Evolutionary conservation across 1,140 invertebrate genomes (phyloP).

Genomic region (Calephelis nemesis): DNA sequence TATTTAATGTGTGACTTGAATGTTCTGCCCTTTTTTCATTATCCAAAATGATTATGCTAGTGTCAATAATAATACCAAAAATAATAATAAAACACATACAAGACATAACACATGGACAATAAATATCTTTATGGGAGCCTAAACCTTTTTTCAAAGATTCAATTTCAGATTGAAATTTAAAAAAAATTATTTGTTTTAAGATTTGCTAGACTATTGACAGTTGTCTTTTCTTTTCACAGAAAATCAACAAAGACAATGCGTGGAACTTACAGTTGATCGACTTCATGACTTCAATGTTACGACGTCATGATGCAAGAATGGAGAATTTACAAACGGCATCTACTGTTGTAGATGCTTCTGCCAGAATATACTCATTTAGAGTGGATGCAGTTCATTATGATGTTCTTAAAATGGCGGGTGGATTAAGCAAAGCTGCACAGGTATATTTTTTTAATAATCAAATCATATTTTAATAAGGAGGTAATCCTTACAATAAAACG

Average conservation of each 20-base stretch:
- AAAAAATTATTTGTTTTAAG: too few relatives aligned
- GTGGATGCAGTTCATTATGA: slow-evolving; percentile 90
- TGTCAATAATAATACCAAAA: too few relatives aligned
- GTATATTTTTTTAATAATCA: slow-evolving; percentile 34
- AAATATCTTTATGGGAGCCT: too few relatives aligned
- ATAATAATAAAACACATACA: too few relatives aligned
- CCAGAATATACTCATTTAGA: slow-evolving; percentile 90
- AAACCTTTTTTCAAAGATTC: too few relatives aligned
- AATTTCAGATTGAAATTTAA: too few relatives aligned
- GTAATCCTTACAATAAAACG: too few relatives aligned
- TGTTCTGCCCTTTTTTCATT: too few relatives aligned
- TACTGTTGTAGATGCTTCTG: slow-evolving; percentile 89
- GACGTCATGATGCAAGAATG: slow-evolving; percentile 83
- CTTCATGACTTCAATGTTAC: slow-evolving; percentile 86
- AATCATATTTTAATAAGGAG: neutral
- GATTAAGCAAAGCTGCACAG: slow-evolving; percentile 78
- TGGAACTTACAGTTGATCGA: slow-evolving; percentile 91
- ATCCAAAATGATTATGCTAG: too few relatives aligned
- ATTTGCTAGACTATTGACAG: too few relatives aligned
- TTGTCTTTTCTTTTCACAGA: slow-evolving; percentile 79
- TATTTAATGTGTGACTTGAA: too few relatives aligned
- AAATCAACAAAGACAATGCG: slow-evolving; percentile 92
- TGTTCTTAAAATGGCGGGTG: slow-evolving; percentile 87
- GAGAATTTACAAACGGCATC: slow-evolving; percentile 88
- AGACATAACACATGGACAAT: too few relatives aligned